Evolutionary conservation across 2,797 vertebrate species (phyloP), one percentile per base, ranked within the genome.

Genomic region (Poeciliopsis paucimaculata): DNA sequence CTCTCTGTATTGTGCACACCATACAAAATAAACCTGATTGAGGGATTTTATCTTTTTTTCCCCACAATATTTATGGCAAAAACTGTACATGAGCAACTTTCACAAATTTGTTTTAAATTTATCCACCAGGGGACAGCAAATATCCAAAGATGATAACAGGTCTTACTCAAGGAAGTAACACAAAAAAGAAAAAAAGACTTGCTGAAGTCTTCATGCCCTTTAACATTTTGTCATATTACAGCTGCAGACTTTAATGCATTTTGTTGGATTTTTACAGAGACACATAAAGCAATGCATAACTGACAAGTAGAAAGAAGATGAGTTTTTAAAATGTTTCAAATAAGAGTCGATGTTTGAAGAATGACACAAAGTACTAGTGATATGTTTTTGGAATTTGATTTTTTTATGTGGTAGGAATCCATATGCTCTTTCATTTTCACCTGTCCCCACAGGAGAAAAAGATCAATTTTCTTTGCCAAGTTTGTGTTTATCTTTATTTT

Each of bases 101-200:
- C 28, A 57, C 26, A 62, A 28, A 62, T 12, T 0, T 9, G 68
- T 71, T 43, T 45, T 74, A 1, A 68, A 76, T 78, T 5, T 46
- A 3, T 55, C 87, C 94, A 92, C 85, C 88, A 92, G 94, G 70
- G 84, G 90, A 91, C 77, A 76, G 18, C 28, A 45, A 85, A 26
- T 28, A 2, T 28, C 75, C 36, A 13, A 72, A 20, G 85, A 71
- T 76, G 8, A 53, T 55, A 4, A 23, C 4, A 18, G 16, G 1
- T 39, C 31, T 39, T 6, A 31, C 5, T 46, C 12, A 15, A 34
- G 12, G 16, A 15, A 36, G 16, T 39, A 10, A 62, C 7, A 66
- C 10, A 62, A 20, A 62, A 66, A 66, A 18, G 0, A 62, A 20
- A 62, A 66, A 66, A 18, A 0, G 18, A 23, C 31, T 64, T 64